These are phyloP conservation scores for Hymenochirus boettgeri DNA, from an alignment of 2,113 vertebrate genomes.

Conservation along the genomic window DNA sequence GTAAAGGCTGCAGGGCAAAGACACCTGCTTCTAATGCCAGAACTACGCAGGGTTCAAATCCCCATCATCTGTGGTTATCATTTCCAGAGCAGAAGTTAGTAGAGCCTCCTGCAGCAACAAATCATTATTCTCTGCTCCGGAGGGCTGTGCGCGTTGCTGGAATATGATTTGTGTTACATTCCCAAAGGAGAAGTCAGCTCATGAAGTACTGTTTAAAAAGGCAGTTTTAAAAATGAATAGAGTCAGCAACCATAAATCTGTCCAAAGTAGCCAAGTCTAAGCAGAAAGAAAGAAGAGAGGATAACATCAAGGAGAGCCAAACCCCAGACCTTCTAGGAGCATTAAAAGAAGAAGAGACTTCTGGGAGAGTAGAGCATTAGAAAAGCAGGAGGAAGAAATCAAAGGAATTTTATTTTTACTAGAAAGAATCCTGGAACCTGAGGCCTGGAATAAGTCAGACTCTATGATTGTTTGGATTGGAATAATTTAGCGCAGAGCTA, in stretches of 20 bases:
- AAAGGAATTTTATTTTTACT: constrained; percentile 23
- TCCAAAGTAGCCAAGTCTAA: constrained; percentile 43
- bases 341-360: constrained; percentile 41
- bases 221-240: constrained; percentile 12
- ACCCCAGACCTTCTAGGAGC: constrained; percentile 38
- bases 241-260: constrained; percentile 42
- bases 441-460: constrained; percentile 47
- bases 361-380: no score
- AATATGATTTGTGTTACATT: constrained; percentile 40
- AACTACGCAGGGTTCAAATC: constrained; percentile 1
- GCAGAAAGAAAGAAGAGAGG: constrained; percentile 5
- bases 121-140: constrained; percentile 18
- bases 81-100: constrained; percentile 7
- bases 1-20: constrained; percentile 10
- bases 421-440: constrained; percentile 16
- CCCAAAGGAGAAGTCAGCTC: constrained; percentile 5
- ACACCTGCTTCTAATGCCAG: constrained; percentile 20
- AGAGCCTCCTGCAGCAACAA: constrained; percentile 2
- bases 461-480: not conserved
- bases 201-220: constrained; percentile 28
- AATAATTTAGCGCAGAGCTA: not conserved
- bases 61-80: constrained; percentile 1
- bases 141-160: constrained; percentile 27
- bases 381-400: constrained; percentile 44
- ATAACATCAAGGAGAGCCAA: constrained; percentile 37